Evolutionary conservation across 2,888 invertebrate species (phyloP).

Genomic region (Smittia aterrima): DNA sequence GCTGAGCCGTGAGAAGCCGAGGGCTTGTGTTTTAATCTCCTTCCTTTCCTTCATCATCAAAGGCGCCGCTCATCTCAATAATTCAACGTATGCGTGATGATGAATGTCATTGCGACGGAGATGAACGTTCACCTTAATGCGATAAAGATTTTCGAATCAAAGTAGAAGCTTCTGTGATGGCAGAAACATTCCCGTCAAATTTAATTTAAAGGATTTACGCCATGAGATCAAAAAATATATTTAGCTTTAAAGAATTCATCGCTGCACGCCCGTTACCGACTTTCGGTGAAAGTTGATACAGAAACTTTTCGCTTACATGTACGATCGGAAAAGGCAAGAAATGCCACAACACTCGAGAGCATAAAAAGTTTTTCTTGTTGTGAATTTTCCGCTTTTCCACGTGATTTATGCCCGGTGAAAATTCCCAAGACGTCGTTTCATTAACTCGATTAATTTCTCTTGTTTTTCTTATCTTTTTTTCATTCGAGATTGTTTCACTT

Average conservation of each 20-base stretch:
- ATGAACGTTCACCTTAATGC: not conserved
- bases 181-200: not conserved
- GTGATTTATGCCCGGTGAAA: conserved; percentile 14
- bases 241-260: not conserved
- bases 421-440: conserved; percentile 19
- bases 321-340: not conserved
- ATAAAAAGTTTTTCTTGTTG: not conserved
- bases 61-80: not conserved
- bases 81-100: not conserved
- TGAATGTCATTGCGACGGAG: not conserved
- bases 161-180: not conserved
- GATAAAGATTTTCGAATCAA: not conserved
- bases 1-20: not conserved
- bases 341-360: not conserved
- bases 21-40: not conserved
- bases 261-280: no score
- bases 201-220: not conserved
- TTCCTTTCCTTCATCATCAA: not conserved
- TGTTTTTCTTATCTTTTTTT: not conserved
- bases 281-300: no score
- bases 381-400: conserved; percentile 10
- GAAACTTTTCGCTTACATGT: not conserved
- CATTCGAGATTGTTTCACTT: not conserved
- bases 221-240: not conserved
- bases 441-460: not conserved